These are phyloP conservation scores for Nebria brevicollis DNA, from an alignment of 2,888 invertebrate genomes.

Conservation along the genomic window DNA sequence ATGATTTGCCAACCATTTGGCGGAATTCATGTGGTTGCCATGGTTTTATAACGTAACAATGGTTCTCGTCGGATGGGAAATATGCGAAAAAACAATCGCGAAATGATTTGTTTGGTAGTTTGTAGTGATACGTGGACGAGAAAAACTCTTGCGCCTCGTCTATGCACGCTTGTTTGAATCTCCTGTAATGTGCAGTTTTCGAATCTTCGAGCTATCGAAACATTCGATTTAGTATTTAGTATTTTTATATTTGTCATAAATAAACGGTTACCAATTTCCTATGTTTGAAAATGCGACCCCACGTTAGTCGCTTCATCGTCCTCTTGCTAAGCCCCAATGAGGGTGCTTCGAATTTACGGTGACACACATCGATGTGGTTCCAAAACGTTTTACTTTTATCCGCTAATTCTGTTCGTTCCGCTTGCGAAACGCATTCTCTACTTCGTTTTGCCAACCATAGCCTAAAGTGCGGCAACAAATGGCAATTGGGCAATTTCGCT, in stretches of 20 bases:
- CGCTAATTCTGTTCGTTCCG: slow-evolving; percentile 51
- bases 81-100: slow-evolving; percentile 59
- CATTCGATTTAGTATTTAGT: neutral
- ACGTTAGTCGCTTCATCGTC: slow-evolving; percentile 51
- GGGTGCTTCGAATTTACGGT: slow-evolving; percentile 43
- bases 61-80: slow-evolving; percentile 57
- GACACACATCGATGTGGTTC: slow-evolving; percentile 54
- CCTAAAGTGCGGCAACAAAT: slow-evolving; percentile 59
- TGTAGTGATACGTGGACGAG: slow-evolving; percentile 56
- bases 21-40: slow-evolving; percentile 51
- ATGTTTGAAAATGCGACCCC: slow-evolving; percentile 53
- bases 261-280: slow-evolving; percentile 49
- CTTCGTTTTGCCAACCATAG: slow-evolving; percentile 59
- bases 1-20: neutral
- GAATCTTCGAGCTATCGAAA: slow-evolving; percentile 47
- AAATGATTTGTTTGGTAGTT: slow-evolving; percentile 57
- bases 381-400: slow-evolving; percentile 49
- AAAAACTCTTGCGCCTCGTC: slow-evolving; percentile 58
- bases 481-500: slow-evolving; percentile 58
- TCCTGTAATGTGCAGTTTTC: slow-evolving; percentile 52
- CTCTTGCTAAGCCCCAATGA: slow-evolving; percentile 49
- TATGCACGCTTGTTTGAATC: slow-evolving; percentile 54
- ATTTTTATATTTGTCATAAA: neutral
- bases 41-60: slow-evolving; percentile 51
- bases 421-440: slow-evolving; percentile 54